Base-by-base conservation (phyloP, 2,797 vertebrate species). In the Coendou prehensilis region DNA sequence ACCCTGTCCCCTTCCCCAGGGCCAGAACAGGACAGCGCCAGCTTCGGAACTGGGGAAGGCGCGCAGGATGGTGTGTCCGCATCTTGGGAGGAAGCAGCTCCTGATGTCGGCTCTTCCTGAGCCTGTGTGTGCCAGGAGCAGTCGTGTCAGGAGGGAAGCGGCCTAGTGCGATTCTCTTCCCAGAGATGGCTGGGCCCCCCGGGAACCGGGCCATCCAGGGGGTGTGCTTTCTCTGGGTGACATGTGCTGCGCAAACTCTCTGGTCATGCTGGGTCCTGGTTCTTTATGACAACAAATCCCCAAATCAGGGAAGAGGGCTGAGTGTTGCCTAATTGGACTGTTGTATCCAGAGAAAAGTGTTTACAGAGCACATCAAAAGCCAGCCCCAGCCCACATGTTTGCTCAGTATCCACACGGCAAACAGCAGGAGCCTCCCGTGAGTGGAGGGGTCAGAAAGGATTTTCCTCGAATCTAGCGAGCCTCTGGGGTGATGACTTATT, bases 401-500 rank as follows among this genome's bases (percentile, higher is more conserved):
- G 93, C 82, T 93, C 87, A 89, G 92, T 37, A 88, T 93, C 84
- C 89, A 8, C 87, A 94, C 7, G 5, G 95, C 93, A 97, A 97
- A 97, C 75, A 97, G 73, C 75, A 86, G 80, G 94, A 97, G 95
- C 92, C 95, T 96, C 90, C 54, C 79, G 87, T n/a, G 84, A 89
- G 92, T 63, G 86, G 41, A 57, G 71, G 92, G 93, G 97, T 96
- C 96, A 94, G 92, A 89, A 47, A 96, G 90, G 96, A 91, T 97
- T 97, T 96, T 93, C 95, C 94, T 97, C 57, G 79, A 94, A 87
- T 90, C 93, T 67, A 37, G 78, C 11, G 26, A 89, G 84, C 90
- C 95, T 97, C 93, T 88, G 56, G 93, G 96, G 95, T 96, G 94
- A 97, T 64, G 92, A 92, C 96, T 97, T 83, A 95, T 79, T 94